Base-by-base conservation (phyloP, 2,888 invertebrate species). In the Drosophila cracens region DNA sequence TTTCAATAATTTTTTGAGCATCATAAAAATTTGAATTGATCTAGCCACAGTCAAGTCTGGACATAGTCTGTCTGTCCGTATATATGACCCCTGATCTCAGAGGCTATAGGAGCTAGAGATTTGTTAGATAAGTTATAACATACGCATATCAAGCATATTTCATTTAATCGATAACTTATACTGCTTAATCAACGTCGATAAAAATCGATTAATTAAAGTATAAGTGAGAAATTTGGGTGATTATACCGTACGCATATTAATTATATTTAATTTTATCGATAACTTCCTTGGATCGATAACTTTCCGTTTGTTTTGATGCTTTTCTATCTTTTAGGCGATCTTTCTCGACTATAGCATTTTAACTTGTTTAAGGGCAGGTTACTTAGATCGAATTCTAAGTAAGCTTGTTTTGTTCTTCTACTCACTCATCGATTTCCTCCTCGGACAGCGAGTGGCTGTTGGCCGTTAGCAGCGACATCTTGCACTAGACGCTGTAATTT, bases 371-470 rank as follows among this genome's bases (percentile, higher is more conserved):
- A 46, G 13, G 7, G 0, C 3, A 43, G 4, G 4, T 13, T 21
- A 16, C 2, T 46, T 46, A 13, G 16, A 21, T 7, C 16, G 16
- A 16, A 21, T 2, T 46, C 16, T 21, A 13, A 13, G 21, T 18
- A 5, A 25, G 10, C 2, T 11, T 27, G 11, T 7, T 25, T 54
- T 53, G 27, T 49, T 18, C 4, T 49, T 64, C 21, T 93, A 96
- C 96, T 96, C 93, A 96, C 96, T 96, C 96, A 90, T 96, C 96
- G 73, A 95, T 94, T 79, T 96, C 95, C 90, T 96, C 96, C 83
- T 96, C 96, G 75, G 95, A 95, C 90, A 95, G 94, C 75, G 95
- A 95, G 66, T 90, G 85, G 78, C 92, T 93, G 77, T 91, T 93
- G 66, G 82, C 89, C 60, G 83, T 59, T 48, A 87, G 74, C 71